Percentiles rank a stretch among this genome's conserved stretches.
Evolutionary conservation across 2,113 vertebrate genomes (phyloP).

Genomic region (Cyprinodon variegatus): DNA sequence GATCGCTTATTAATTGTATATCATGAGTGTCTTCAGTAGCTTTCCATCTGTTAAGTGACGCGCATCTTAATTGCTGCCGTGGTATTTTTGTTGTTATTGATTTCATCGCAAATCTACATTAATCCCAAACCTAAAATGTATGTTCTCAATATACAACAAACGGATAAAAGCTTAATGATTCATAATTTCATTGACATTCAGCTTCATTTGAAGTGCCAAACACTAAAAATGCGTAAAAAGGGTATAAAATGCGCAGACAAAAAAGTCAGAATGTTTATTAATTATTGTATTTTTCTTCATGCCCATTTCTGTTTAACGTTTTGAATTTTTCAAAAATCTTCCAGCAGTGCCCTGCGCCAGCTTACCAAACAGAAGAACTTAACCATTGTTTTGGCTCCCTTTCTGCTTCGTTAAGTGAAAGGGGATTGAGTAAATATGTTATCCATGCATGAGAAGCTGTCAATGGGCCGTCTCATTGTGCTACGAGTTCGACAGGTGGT

Average conservation of each 20-base stretch:
- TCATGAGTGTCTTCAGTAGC: neutral
- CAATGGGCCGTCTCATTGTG: conserved; percentile 87
- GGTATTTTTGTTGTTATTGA: neutral
- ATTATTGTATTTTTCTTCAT: neutral
- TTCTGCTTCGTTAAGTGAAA: conserved; percentile 97
- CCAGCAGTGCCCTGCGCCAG: conserved; percentile 78
- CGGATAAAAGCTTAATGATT: too few relatives aligned
- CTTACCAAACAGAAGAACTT: conserved; percentile 98
- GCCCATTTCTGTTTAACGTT: neutral
- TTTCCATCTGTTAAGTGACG: neutral
- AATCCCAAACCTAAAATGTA: neutral
- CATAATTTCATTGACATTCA: neutral
- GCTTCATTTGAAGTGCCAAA: too few relatives aligned
- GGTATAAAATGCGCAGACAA: neutral
- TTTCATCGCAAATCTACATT: neutral
- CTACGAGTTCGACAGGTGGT: conserved; percentile 94
- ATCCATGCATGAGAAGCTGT: conserved; percentile 95
- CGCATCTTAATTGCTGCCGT: neutral
- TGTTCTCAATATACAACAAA: neutral
- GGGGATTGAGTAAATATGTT: conserved; percentile 97
- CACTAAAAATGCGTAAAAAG: neutral
- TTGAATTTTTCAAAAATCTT: neutral
- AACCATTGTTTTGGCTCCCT: conserved; percentile 91
- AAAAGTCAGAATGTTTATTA: neutral
- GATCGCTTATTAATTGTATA: conserved; percentile 13